Conservation (phyloP, 1,140 invertebrate species). For the Coenobita brevimanus region DNA sequence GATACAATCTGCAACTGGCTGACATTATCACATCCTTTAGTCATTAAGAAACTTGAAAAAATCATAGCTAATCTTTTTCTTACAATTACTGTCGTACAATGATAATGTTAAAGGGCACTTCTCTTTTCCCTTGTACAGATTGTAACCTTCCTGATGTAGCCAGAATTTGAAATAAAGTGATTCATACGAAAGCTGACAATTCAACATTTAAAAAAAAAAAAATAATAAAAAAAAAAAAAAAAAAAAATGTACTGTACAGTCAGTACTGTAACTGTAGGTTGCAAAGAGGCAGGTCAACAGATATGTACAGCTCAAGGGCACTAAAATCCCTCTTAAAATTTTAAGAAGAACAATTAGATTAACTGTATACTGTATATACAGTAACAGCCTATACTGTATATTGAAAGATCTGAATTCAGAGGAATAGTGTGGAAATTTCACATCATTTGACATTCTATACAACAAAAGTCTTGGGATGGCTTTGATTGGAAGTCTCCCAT, state of each 20-base stretch:
- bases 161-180: not conserved
- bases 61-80: no score
- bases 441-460: constrained; percentile 38
- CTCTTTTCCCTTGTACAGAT: not conserved
- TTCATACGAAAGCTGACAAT: not conserved
- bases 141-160: constrained; percentile 8
- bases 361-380: constrained; percentile 38
- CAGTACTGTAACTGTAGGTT: constrained; percentile 39
- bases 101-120: no score
- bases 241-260: constrained; percentile 25
- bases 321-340: constrained; percentile 23
- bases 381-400: not conserved
- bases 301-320: constrained; percentile 58
- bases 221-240: no score
- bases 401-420: no score
- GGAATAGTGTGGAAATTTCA: no score
- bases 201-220: no score
- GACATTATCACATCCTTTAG: not conserved
- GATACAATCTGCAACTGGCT: constrained; percentile 23
- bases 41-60: not conserved
- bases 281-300: constrained; percentile 46
- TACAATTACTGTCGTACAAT: no score
- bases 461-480: constrained; percentile 1
- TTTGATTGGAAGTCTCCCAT: no score
- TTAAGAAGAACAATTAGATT: constrained; percentile 34